Evolutionary conservation across 2,888 invertebrate genomes (phyloP).

Genomic region (Leucophora obtusa): DNA sequence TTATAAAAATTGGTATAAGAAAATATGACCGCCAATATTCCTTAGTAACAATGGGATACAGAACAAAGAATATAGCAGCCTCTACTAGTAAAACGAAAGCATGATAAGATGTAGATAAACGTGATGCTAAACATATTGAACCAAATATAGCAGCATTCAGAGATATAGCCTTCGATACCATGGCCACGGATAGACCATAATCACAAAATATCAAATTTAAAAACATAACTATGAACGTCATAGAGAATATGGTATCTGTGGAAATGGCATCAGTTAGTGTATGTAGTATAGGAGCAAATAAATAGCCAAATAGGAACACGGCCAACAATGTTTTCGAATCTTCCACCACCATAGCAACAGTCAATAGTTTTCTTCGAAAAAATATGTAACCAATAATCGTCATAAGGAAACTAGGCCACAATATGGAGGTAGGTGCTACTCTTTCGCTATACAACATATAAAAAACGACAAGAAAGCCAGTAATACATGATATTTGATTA

Average conservation of each 20-base stretch:
- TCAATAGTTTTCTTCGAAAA: slow-evolving; percentile 78
- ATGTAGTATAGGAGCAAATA: slow-evolving; percentile 93
- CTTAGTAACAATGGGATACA: slow-evolving; percentile 89
- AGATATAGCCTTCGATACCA: slow-evolving; percentile 94
- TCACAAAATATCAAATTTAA: slow-evolving; percentile 95
- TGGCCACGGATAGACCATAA: slow-evolving; percentile 90
- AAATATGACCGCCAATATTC: slow-evolving; percentile 81
- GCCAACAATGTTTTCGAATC: slow-evolving; percentile 89
- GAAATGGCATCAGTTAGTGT: slow-evolving; percentile 97
- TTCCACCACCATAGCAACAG: slow-evolving; percentile 77
- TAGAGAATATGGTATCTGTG: slow-evolving; percentile 97
- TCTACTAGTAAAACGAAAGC: slow-evolving; percentile 94
- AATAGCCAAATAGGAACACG: slow-evolving; percentile 91
- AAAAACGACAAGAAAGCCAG: slow-evolving; percentile 86
- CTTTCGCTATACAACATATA: slow-evolving; percentile 85
- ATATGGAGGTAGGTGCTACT: slow-evolving; percentile 83
- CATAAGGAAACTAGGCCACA: slow-evolving; percentile 80
- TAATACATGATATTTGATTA: slow-evolving; percentile 88
- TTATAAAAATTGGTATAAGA: slow-evolving; percentile 80
- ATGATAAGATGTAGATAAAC: slow-evolving; percentile 90
- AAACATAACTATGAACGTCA: slow-evolving; percentile 91
- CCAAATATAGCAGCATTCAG: slow-evolving; percentile 97
- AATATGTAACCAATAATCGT: slow-evolving; percentile 83
- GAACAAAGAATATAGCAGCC: slow-evolving; percentile 91
- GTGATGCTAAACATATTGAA: slow-evolving; percentile 95